Base-by-base conservation (phyloP, 2,888 invertebrate species). In the Brenthis daphne region DNA sequence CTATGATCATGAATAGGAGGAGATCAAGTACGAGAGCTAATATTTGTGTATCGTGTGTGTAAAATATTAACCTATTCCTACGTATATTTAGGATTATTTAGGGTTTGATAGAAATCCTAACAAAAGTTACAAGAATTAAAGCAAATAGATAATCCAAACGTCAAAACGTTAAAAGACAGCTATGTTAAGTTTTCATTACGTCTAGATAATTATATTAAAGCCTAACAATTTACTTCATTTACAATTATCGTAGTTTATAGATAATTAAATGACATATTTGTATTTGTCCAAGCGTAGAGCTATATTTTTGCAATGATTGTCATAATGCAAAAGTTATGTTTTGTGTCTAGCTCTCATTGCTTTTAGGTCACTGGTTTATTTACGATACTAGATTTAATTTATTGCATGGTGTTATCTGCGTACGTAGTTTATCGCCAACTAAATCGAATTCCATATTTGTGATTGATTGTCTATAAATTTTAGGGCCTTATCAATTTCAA, bases 301-400 rank as follows among this genome's bases (percentile, higher is more conserved):
- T 61, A 71, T 73, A 73, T 73, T 73, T 73, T 73, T 64, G 73
- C 64, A 50, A 55, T 63, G 73, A 73, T 71, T 73, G 73, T 73
- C 73, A 74, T 76, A 74, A 79, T 77, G 78, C 75, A 76, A 76
- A 71, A 76, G 73, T 75, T 75, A 77, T 79, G 76, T 76, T 76
- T 74, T 78, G 76, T 75, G 74, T 73, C 71, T 73, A 72, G 71
- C 71, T 70, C 74, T 74, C 73, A 73, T 74, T 75, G 77, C 73
- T 75, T 76, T 74, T 74, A 74, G 77, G 77, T 77, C 75, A 73
- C 65, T 68, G 69, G 73, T 67, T 71, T 77, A 75, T 77, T 77
- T 74, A 77, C 75, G 76, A 76, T 70, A 75, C 69, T 68, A 65
- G 70, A 55, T 71, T 72, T 73, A 73, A 77, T 76, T 77, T 76